Evolutionary conservation across 92 coral and sea anemone genomes (phyloP), one percentile per base, ranked within the genome.

Genomic region (Nematostella vectensis): DNA sequence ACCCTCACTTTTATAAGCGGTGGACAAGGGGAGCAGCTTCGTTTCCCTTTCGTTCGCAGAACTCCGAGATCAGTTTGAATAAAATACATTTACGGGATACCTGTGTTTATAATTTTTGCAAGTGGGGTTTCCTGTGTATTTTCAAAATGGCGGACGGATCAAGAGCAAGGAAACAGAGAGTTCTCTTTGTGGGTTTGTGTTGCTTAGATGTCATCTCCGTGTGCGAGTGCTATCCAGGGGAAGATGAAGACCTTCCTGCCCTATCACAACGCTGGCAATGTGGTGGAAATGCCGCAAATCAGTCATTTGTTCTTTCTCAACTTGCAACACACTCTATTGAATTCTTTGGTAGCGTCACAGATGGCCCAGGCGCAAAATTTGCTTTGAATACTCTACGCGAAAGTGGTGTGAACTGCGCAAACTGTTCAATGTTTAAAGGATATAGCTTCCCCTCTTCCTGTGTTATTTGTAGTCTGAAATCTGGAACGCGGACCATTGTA

Each of bases 241-340:
- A 87, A 56, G 96, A 87, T 39, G 76, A 87, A 54, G 87, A 87
- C 27, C 39, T 65, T 23, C 63, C 68, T 52, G 91, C 96, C 17
- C 37, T 74, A 25, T 67, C 61, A 1, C 96, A 87, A 48, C 61
- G 80, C 15, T 72, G 91, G 66, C 96, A 83, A 53, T 69, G 73
- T 26, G 96, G 96, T 25, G 96, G 96, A 0, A 87, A 87, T 63
- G 93, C 96, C 29, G 83, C 93, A 0, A 87, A 87, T 47, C 68
- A 81, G 29, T 54, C 76, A n/a, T 76, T 65, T 1, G 74, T 87
- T n/a, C 65, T 87, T 53, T 47, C 81, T 0, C 87, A 73, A 33
- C 48, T 83, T 4, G 87, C 70, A 23, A 53, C 63, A 69, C 40
- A 59, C 8, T 76, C 79, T 45, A 76, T 83, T 20, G 96, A 87